Conservation (phyloP, 2,113 vertebrate genomes). For the Lasiurus borealis region DNA sequence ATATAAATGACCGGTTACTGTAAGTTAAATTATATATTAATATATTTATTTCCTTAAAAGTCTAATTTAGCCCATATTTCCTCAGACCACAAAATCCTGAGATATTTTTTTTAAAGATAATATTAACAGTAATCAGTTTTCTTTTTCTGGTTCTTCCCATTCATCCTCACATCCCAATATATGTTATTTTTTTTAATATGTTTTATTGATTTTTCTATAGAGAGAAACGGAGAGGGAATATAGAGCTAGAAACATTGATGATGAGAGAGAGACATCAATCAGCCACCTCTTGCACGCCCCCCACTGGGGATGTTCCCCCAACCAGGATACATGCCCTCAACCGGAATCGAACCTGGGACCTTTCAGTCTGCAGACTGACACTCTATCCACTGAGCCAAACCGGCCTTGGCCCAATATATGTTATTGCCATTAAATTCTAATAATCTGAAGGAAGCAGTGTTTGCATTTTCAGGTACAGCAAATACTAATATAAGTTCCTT, state of each 20-base stretch:
- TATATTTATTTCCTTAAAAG: slow-evolving; percentile 14
- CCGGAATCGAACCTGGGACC: too few species aligned
- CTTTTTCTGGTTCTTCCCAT: background rate
- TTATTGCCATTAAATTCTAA: background rate
- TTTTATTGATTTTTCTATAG: too few species aligned
- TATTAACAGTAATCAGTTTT: background rate
- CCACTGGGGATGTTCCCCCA: too few species aligned
- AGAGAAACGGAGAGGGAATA: too few species aligned
- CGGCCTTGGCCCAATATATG: too few species aligned
- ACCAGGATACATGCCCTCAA: too few species aligned
- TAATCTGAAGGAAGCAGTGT: background rate
- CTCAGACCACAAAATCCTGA: background rate
- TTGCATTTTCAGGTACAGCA: background rate
- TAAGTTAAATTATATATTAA: background rate
- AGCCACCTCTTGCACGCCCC: too few species aligned
- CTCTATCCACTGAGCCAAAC: too few species aligned
- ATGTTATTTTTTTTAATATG: too few species aligned
- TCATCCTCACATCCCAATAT: background rate
- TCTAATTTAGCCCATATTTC: background rate
- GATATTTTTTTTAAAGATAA: background rate
- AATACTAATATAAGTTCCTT: background rate
- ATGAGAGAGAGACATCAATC: too few species aligned
- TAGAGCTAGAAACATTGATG: too few species aligned
- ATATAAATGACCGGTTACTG: background rate
- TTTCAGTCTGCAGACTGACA: too few species aligned